These are phyloP conservation scores for Epinephelus coioides DNA, from an alignment of 2,797 vertebrate species.

Conservation along the genomic window DNA sequence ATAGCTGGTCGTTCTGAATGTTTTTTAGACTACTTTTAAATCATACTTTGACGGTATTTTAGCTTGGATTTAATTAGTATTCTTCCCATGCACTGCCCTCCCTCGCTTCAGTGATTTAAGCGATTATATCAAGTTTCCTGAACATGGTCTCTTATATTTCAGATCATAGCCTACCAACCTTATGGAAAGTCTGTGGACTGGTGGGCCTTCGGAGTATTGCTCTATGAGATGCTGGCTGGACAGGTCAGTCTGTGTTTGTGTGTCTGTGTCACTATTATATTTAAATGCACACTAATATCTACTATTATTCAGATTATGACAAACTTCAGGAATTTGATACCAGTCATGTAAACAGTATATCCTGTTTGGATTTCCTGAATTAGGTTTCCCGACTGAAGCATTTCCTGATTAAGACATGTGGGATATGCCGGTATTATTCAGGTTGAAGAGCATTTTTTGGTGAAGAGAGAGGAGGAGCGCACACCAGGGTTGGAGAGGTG, in stretches of 20 bases:
- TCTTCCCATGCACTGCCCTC: not conserved
- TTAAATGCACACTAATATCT: too few relatives aligned
- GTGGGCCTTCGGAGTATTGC: conserved; percentile 98
- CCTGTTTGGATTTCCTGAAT: too few relatives aligned
- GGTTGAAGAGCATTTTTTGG: too few relatives aligned
- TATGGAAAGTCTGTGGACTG: conserved; percentile 98
- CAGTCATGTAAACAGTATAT: not conserved
- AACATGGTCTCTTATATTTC: conserved; percentile 68
- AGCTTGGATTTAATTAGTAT: not conserved
- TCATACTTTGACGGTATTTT: not conserved
- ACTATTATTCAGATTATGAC: too few relatives aligned
- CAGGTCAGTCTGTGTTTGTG: conserved; percentile 87
- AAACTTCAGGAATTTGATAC: too few relatives aligned
- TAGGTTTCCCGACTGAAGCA: too few relatives aligned
- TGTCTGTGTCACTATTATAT: not conserved
- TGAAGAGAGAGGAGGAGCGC: too few relatives aligned
- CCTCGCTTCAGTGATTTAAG: not conserved
- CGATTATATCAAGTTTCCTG: not conserved
- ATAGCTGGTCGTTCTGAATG: not conserved
- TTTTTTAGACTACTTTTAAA: too few relatives aligned
- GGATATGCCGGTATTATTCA: too few relatives aligned
- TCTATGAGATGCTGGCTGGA: conserved; percentile 98
- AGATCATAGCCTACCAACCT: conserved; percentile 99
- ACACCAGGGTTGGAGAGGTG: too few relatives aligned
- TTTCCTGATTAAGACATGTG: too few relatives aligned